Percentiles rank a stretch among this genome's conserved stretches.
Conservation (phyloP, 2,888 invertebrate genomes). For the Troides helena region DNA sequence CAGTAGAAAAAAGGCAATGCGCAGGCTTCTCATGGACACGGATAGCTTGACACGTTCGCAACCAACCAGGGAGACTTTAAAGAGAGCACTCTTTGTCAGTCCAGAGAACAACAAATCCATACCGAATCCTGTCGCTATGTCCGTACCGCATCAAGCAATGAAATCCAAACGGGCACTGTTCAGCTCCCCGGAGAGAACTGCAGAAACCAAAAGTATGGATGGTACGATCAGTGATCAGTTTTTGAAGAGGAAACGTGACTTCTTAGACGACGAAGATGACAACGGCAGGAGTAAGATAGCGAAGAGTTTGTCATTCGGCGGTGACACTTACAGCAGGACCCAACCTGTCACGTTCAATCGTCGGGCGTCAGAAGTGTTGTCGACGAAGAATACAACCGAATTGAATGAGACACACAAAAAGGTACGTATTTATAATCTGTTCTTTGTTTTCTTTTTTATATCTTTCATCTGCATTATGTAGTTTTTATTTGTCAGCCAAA, state of each 20-base stretch:
- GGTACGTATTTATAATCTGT: slow-evolving; percentile 56
- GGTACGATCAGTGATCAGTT: slow-evolving; percentile 58
- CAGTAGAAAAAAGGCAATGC: slow-evolving; percentile 80
- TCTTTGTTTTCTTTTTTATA: not conserved
- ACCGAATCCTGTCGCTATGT: slow-evolving; percentile 55
- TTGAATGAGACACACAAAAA: slow-evolving; percentile 83
- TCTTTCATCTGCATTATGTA: not conserved
- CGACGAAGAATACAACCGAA: slow-evolving; percentile 63
- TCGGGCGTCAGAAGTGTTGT: slow-evolving; percentile 61
- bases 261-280: slow-evolving; percentile 59
- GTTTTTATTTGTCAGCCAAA: not conserved
- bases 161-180: slow-evolving; percentile 85
- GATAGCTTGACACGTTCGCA: slow-evolving; percentile 58
- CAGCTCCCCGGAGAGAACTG: slow-evolving; percentile 77
- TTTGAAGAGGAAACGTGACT: slow-evolving; percentile 73
- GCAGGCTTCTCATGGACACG: slow-evolving; percentile 68
- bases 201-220: slow-evolving; percentile 66
- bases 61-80: slow-evolving; percentile 80
- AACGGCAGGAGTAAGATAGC: slow-evolving; percentile 72
- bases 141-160: slow-evolving; percentile 71
- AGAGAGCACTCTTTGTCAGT: slow-evolving; percentile 87
- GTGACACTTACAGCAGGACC: slow-evolving; percentile 54
- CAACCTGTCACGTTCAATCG: slow-evolving; percentile 52
- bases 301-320: slow-evolving; percentile 81
- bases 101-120: slow-evolving; percentile 76